Evolutionary conservation across 2,113 vertebrate genomes (phyloP).

Genomic region (Equus quagga): DNA sequence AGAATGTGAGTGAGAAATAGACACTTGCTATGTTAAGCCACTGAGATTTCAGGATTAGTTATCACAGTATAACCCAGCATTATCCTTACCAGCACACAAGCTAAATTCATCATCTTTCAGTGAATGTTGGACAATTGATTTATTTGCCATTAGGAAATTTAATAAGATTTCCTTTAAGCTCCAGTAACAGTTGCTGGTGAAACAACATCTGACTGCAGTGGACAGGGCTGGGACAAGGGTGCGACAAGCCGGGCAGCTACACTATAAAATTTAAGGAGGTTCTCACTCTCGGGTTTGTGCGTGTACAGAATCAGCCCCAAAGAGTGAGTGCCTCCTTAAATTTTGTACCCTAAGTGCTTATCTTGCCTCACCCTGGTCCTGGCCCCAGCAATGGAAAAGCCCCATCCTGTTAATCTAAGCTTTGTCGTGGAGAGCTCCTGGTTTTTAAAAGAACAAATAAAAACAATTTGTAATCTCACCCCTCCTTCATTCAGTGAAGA

Average conservation of each 20-base stretch:
- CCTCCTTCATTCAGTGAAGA: neutral
- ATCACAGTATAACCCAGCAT: slow-evolving; percentile 33
- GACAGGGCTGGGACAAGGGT: neutral
- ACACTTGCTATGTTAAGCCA: neutral
- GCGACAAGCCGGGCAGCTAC: neutral
- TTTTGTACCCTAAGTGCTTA: neutral
- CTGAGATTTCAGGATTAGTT: slow-evolving; percentile 55
- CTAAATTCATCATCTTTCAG: slow-evolving; percentile 39
- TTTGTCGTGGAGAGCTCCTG: neutral
- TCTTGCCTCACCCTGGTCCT: neutral
- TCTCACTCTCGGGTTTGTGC: neutral
- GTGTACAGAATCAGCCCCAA: neutral
- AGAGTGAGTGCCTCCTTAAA: neutral
- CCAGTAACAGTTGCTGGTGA: slow-evolving; percentile 2
- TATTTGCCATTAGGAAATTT: slow-evolving; percentile 38
- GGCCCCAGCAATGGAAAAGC: neutral
- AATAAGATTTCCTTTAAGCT: slow-evolving; percentile 62
- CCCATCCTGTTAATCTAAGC: neutral
- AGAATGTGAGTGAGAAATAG: neutral
- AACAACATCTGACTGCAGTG: neutral
- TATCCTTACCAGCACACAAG: neutral
- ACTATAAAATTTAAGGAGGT: neutral
- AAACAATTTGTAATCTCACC: neutral
- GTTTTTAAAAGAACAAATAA: neutral
- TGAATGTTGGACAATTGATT: slow-evolving; percentile 57